Percentiles rank a stretch among this genome's conserved stretches.
phyloP scores from a whole-genome alignment of 1,140 invertebrate genomes.

The Ceratina calcarata region DNA sequence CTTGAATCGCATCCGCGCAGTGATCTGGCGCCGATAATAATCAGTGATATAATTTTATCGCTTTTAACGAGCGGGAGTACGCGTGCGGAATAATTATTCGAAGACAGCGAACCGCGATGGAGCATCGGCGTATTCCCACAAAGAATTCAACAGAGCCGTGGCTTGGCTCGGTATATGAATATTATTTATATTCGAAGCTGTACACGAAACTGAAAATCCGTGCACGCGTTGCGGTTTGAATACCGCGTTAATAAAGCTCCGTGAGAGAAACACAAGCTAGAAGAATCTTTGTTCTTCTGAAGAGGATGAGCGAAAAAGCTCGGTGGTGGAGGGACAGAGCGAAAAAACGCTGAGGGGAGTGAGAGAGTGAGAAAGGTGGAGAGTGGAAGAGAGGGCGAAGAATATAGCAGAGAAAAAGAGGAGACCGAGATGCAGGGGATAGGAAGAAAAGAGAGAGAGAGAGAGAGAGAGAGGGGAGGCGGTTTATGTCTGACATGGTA shows the following conservation, averaged over 20 bases:
- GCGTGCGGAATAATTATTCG: not conserved
- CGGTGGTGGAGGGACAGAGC: not conserved
- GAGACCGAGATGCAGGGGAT: slow-evolving; percentile 32
- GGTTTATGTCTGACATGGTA: slow-evolving; percentile 68
- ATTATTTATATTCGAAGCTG: slow-evolving; percentile 40
- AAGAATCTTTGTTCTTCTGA: slow-evolving; percentile 43
- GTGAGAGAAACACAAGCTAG: slow-evolving; percentile 17
- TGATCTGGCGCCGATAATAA: no score
- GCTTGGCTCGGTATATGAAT: not conserved
- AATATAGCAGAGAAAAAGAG: no score
- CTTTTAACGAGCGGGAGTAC: not conserved
- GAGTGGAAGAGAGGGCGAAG: not conserved
- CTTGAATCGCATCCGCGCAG: no score
- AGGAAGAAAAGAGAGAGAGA: slow-evolving; percentile 29
- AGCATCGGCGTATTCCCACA: not conserved
- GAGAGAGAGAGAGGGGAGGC: slow-evolving; percentile 34
- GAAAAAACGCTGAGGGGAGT: not conserved
- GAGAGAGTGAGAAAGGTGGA: slow-evolving; percentile 14
- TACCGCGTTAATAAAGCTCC: slow-evolving; percentile 55
- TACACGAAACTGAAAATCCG: slow-evolving; percentile 18
- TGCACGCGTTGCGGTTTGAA: slow-evolving; percentile 44
- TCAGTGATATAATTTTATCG: no score
- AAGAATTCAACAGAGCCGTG: not conserved
- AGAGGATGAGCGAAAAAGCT: slow-evolving; percentile 22
- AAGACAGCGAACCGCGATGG: not conserved